These are phyloP conservation scores for Ametastegia equiseti DNA, from an alignment of 2,888 invertebrate genomes.

Conservation along the genomic window DNA sequence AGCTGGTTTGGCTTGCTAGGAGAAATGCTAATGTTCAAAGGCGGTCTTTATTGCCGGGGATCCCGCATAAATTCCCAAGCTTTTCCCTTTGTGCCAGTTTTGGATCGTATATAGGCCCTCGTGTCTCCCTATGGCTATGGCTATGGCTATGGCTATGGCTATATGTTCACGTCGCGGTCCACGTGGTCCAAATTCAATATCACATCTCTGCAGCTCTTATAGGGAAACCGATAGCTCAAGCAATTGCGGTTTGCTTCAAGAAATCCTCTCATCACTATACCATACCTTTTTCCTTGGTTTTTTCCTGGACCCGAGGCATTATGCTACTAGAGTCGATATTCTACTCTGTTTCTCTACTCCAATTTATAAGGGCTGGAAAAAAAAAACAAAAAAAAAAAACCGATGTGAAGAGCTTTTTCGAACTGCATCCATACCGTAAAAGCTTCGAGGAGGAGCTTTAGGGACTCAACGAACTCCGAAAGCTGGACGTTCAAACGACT, in stretches of 20 bases:
- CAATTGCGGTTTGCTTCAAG: slow-evolving; percentile 15
- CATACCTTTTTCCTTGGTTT: neutral
- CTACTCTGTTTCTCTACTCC: no score
- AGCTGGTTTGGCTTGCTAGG: neutral
- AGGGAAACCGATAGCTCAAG: neutral
- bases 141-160: no score
- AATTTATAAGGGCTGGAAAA: neutral
- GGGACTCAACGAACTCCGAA: neutral
- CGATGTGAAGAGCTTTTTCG: no score
- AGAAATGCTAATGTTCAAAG: slow-evolving; percentile 47
- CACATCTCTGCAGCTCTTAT: neutral
- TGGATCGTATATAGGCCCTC: slow-evolving; percentile 8
- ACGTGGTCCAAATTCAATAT: slow-evolving; percentile 36
- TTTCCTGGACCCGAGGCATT: neutral
- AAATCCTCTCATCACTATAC: slow-evolving; percentile 10
- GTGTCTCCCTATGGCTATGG: slow-evolving; percentile 12
- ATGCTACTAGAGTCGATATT: no score
- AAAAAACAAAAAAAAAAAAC: neutral
- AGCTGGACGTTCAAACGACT: neutral
- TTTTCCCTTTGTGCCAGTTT: slow-evolving; percentile 33
- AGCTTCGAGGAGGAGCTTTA: no score
- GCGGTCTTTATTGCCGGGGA: slow-evolving; percentile 40
- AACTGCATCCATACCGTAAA: no score
- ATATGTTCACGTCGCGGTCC: slow-evolving; percentile 35
- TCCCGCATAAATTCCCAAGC: slow-evolving; percentile 40